Conservation (phyloP, 2,888 invertebrate genomes). For the Pseudanteris insignis region DNA sequence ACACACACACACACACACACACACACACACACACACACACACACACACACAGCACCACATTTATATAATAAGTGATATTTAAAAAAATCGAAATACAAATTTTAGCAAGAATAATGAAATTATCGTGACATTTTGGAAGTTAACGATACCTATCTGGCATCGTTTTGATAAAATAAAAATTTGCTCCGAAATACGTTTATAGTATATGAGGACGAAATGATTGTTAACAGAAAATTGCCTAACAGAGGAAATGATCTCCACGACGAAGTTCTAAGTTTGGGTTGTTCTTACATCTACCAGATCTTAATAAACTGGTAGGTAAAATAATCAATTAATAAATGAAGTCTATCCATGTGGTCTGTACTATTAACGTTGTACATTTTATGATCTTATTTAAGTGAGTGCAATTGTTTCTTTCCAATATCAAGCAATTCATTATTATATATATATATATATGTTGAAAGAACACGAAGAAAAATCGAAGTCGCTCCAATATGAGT, state of each 20-base stretch:
- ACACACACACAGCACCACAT: no score
- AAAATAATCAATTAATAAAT: constrained; percentile 54
- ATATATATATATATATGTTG: no score
- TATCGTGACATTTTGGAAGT: no score
- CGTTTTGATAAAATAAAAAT: no score
- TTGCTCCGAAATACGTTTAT: constrained; percentile 9
- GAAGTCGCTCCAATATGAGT: constrained; percentile 23
- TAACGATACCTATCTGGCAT: no score
- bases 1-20: no score
- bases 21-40: no score
- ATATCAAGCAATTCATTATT: no score
- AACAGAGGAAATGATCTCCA: constrained; percentile 42
- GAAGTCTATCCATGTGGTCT: constrained; percentile 55
- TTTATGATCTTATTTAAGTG: constrained; percentile 49
- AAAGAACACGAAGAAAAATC: constrained; percentile 22
- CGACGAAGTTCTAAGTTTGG: constrained; percentile 49
- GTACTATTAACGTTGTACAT: constrained; percentile 56
- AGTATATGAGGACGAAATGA: constrained; percentile 5
- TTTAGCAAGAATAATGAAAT: no score
- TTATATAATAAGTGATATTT: no score
- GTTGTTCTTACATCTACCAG: constrained; percentile 47
- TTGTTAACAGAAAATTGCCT: constrained; percentile 8
- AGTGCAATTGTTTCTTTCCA: constrained; percentile 47
- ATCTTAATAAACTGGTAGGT: constrained; percentile 52
- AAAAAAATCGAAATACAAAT: no score